Base-by-base conservation (phyloP, 2,797 vertebrate genomes). In the Sphenopsis melanotis region DNA sequence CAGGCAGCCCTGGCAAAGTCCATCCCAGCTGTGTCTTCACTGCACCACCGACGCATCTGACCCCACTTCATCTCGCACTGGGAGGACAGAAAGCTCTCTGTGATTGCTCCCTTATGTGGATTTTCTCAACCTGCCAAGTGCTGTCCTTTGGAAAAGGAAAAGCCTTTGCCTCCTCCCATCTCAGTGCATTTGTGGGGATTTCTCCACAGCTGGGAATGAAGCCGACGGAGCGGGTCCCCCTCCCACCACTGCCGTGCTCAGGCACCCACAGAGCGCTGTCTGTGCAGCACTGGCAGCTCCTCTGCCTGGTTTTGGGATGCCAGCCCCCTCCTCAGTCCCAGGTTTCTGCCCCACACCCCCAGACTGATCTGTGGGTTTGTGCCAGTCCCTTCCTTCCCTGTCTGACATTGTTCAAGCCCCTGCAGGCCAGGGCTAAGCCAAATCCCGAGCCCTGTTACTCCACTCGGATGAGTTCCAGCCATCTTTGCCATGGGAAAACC, bases 351-450 rank as follows among this genome's bases (percentile, higher is more conserved):
- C 52, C 64, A 41, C 50, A 36, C 2, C 9, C 41, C 2, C 3
- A 50, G 20, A 52, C 10, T 8, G 37, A 21, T 29, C 41, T 8
- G 46, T 1, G 3, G 4, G 4, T 65, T 46, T 15, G 30, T 14
- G 32, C 37, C 37, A 61, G 61, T 1, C 0, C 42, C n/a, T 4
- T 71, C 47, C 39, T 22, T 55, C 27, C 26, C 32, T 10, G 42
- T 10, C 42, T 19, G 5, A 42, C 42, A 23, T 1, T 1, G 0
- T 39, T 39, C 41, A 47, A 57, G 16, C 19, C 4, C 11, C 49
- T 4, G 0, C n/a, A 30, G 11, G 4, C 49, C 3, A 0, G 2
- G 37, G 75, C 34, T 55, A n/a, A 82, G 6, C 21, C 20, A 60
- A 41, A 64, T 21, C 50, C 29, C 8, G 2, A 19, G 5, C 4